Evolutionary conservation across 2,888 invertebrate species (phyloP), one percentile per base, ranked within the genome.

Genomic region (Morpho helenor): DNA sequence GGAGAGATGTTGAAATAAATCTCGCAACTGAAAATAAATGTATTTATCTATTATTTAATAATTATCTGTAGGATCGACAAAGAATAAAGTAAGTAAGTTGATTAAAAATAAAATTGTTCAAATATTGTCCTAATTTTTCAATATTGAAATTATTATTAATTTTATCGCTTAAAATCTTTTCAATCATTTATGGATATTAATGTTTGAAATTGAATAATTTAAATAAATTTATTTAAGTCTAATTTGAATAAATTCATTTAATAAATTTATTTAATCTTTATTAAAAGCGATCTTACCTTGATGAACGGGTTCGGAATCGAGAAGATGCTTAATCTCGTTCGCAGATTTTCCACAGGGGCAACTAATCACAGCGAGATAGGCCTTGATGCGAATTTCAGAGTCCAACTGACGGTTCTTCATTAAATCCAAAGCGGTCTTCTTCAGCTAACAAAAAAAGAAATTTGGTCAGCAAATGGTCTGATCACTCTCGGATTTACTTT

Each of bases 341-440:
- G 97, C 95, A 5, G 95, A 91, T 40, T 93, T 91, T 0, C 92
- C 92, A 63, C 92, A 94, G 0, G 97, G 95, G 69, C 97, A 97
- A 10, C 92, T 87, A 56, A 96, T 94, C 3, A 95, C 84, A 0
- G 94, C 93, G 46, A 97, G 87, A 77, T 97, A 98, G 0, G 95
- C 95, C 79, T 95, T 95, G 78, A 98, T 97, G 50, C 98, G 93
- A 61, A 98, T 86, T 82, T 98, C 98, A 0, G 96, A 94, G 80
- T 98, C 97, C 75, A 96, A 93, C 56, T 95, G 93, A 1, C 87
- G 91, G 79, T 97, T 94, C 69, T 93, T 94, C 72, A 97, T 82
- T 3, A 96, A 79, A 8, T 92, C 91, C 57, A 94, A 61, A 1
- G 94, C 93, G 8, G 92, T 81, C 22, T 80, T 84, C 75, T 91